These are phyloP conservation scores for Ectemnius lituratus DNA, from an alignment of 2,888 invertebrate species.

Conservation along the genomic window DNA sequence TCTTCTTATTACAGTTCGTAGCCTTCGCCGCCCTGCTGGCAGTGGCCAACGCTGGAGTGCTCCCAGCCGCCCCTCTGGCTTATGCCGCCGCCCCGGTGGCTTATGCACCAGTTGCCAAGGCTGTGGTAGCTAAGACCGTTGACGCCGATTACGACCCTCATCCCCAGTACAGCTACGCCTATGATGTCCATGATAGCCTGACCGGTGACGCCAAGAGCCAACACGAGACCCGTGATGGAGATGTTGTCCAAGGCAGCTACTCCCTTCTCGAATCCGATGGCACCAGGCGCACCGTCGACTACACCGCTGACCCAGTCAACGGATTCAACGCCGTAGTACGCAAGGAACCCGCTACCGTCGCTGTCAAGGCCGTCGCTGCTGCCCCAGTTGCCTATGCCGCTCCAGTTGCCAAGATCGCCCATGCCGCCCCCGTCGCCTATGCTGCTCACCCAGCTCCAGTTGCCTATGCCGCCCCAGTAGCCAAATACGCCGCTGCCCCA, in stretches of 20 bases:
- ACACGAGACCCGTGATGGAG: constrained; percentile 72
- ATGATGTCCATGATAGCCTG: constrained; percentile 70
- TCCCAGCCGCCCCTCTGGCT: constrained; percentile 69
- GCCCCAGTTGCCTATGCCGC: constrained; percentile 74
- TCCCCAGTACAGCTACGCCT: constrained; percentile 74
- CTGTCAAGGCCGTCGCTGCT: constrained; percentile 77
- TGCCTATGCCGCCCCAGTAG: constrained; percentile 78
- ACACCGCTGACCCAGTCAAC: constrained; percentile 71
- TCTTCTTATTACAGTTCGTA: constrained; percentile 65
- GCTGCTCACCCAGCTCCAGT: constrained; percentile 39
- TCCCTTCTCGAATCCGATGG: constrained; percentile 78
- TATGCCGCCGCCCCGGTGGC: constrained; percentile 66
- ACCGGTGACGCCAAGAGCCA: constrained; percentile 74
- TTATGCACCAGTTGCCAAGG: constrained; percentile 65
- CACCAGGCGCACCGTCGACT: constrained; percentile 73
- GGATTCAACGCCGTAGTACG: constrained; percentile 75
- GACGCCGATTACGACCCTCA: constrained; percentile 72
- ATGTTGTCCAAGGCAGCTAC: constrained; percentile 75
- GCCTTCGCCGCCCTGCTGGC: constrained; percentile 73
- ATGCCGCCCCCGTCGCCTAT: constrained; percentile 46
- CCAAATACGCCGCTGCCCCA: constrained; percentile 58
- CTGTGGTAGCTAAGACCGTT: constrained; percentile 66
- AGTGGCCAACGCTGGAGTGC: constrained; percentile 79
- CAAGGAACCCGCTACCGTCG: constrained; percentile 68
- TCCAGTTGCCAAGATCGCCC: constrained; percentile 69